phyloP scores from a whole-genome alignment of 2,797 vertebrate species.

The Danionella dracula region DNA sequence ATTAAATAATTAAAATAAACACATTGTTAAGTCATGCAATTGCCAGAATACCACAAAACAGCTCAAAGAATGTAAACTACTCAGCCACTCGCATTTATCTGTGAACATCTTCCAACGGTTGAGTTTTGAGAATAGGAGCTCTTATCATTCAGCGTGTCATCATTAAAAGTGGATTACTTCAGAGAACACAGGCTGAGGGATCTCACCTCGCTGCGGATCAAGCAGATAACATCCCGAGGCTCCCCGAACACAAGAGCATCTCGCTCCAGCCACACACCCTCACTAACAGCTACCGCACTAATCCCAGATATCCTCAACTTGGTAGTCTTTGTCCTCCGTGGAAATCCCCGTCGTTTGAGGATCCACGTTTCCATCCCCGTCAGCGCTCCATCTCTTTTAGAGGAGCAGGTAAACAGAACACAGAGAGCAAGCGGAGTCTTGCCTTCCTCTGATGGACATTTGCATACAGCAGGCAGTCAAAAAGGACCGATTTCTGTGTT shows the following conservation, averaged over 20 bases:
- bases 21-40: too few relatives aligned
- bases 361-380: slow-evolving; percentile 36
- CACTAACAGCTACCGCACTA: slow-evolving; percentile 26
- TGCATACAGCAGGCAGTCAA: neutral
- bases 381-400: slow-evolving; percentile 34
- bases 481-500: neutral
- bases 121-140: too few relatives aligned
- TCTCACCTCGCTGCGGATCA: neutral
- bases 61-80: too few relatives aligned
- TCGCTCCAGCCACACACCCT: slow-evolving; percentile 5
- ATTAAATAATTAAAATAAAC: too few relatives aligned
- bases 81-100: too few relatives aligned
- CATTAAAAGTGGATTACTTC: too few relatives aligned
- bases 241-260: slow-evolving; percentile 30
- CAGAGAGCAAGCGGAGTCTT: slow-evolving; percentile 6
- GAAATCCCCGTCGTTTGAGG: slow-evolving; percentile 49
- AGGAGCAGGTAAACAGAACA: slow-evolving; percentile 27
- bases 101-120: too few relatives aligned
- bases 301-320: slow-evolving; percentile 39
- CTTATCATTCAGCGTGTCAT: too few relatives aligned
- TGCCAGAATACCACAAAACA: too few relatives aligned
- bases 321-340: slow-evolving; percentile 18
- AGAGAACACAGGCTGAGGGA: too few relatives aligned
- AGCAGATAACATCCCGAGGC: slow-evolving; percentile 53
- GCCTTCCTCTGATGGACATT: neutral